Evolutionary conservation across 2,888 invertebrate genomes (phyloP), one percentile per base, ranked within the genome.

Genomic region (Drosophila mulleri): DNA sequence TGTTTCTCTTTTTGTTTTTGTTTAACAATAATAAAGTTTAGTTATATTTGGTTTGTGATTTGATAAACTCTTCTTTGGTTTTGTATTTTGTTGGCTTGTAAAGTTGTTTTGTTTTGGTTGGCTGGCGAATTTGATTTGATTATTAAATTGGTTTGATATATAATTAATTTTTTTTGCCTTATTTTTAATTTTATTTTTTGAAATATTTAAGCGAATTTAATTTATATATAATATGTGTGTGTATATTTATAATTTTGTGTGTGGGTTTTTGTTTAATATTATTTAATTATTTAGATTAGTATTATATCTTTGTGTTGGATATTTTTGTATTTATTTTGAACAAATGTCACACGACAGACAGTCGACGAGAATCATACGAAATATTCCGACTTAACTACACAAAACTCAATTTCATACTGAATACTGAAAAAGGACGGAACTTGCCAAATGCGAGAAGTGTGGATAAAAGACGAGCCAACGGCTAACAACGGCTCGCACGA

Each of bases 311-410:
- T 66, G 70, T 48, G 70, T 67, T 80, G 77, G 73, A 75, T 78
- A 72, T 78, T 75, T 82, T 74, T 32, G 32, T 32, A 32, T 32
- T 78, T 83, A 80, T 79, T 72, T 82, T 85, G 86, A 83, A 83
- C 82, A 89, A 85, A 81, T 80, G 80, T 87, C 90, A 90, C 90
- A 89, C 89, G 89, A 89, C 80, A 82, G 89, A 89, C 80, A 83
- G 80, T 85, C 80, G 88, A 89, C 88, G 80, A 90, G 89, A 91
- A 91, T 83, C 87, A 88, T 91, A 91, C 92, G 92, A 92, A 92
- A 92, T 91, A 91, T 92, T 91, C 91, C 92, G 93, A 92, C 92
- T 93, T 93, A 92, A 92, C 93, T 92, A 93, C 92, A 92, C 93
- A 93, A 92, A 93, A 93, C 92, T 92, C 93, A 93, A 92, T 92